These are phyloP conservation scores for Dendrolimus houi DNA, from an alignment of 2,888 invertebrate genomes.

Conservation along the genomic window DNA sequence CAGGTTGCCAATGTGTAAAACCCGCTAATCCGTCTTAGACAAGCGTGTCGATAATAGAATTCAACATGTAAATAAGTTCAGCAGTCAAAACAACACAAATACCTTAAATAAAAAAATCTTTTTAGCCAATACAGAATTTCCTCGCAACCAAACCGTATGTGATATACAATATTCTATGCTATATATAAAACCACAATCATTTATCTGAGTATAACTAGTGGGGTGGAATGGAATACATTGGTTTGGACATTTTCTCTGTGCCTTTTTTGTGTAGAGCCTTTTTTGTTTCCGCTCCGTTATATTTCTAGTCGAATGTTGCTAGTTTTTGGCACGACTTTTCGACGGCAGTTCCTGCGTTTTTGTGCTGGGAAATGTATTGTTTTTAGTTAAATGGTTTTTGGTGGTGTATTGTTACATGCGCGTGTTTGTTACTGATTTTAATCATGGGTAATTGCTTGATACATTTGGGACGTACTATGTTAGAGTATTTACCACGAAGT, in stretches of 20 bases:
- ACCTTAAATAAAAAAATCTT: background rate
- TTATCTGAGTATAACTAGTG: conserved; percentile 70
- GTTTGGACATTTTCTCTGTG: conserved; percentile 45
- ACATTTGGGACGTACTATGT: too few relatives aligned
- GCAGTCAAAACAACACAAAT: background rate
- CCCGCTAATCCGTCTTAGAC: too few relatives aligned
- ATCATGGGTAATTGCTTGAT: too few relatives aligned
- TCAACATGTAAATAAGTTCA: too few relatives aligned
- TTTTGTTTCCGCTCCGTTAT: conserved; percentile 22
- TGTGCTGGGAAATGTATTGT: background rate
- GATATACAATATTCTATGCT: conserved; percentile 7
- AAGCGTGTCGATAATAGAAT: too few relatives aligned
- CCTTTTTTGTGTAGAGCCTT: conserved; percentile 23
- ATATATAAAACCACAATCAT: conserved; percentile 42
- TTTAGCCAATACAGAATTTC: background rate
- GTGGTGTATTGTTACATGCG: too few relatives aligned
- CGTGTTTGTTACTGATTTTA: too few relatives aligned
- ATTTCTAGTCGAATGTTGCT: conserved; percentile 8
- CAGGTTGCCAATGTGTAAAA: too few relatives aligned
- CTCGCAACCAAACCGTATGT: conserved; percentile 12
- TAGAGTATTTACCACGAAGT: too few relatives aligned
- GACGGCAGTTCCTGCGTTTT: background rate
- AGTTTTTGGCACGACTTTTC: background rate
- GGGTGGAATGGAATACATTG: conserved; percentile 57
- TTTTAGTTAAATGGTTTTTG: too few relatives aligned